phyloP scores from a whole-genome alignment of 1,140 invertebrate genomes.

The Brachionus angularis region DNA sequence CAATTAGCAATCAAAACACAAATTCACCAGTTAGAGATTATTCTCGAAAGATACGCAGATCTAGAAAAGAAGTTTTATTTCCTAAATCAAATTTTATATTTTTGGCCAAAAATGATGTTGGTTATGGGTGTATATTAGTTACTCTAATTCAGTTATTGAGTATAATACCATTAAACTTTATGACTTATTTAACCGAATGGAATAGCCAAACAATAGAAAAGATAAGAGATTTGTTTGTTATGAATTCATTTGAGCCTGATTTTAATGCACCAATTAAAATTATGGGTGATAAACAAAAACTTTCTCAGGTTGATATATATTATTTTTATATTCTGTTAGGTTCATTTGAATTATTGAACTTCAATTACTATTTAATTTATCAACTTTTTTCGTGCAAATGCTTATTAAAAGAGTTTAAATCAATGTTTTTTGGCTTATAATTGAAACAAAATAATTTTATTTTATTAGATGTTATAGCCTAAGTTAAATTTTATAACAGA shows the following conservation, averaged over 20 bases:
- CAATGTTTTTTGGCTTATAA: slow-evolving; percentile 13
- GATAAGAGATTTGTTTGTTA: no score
- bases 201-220: slow-evolving; percentile 3
- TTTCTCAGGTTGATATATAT: neutral
- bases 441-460: no score
- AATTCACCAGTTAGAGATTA: slow-evolving; percentile 2
- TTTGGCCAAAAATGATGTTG: slow-evolving; percentile 5
- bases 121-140: neutral
- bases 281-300: neutral
- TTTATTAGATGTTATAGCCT: no score
- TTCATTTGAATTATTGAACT: slow-evolving; percentile 7
- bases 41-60: neutral
- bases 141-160: slow-evolving; percentile 22
- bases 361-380: slow-evolving; percentile 25
- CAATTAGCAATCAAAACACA: neutral
- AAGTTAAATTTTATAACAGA: no score
- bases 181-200: slow-evolving; percentile 18
- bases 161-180: neutral
- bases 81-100: slow-evolving; percentile 8
- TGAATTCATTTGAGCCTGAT: no score
- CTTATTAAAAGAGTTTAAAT: slow-evolving; percentile 2
- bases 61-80: neutral
- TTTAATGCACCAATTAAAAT: neutral
- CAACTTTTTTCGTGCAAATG: slow-evolving; percentile 23
- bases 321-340: slow-evolving; percentile 23